A percentile compares a stretch with the other conserved stretches of the same genome.
Conservation (phyloP, 2,888 invertebrate species). For the Drosophila acutilabella region DNA sequence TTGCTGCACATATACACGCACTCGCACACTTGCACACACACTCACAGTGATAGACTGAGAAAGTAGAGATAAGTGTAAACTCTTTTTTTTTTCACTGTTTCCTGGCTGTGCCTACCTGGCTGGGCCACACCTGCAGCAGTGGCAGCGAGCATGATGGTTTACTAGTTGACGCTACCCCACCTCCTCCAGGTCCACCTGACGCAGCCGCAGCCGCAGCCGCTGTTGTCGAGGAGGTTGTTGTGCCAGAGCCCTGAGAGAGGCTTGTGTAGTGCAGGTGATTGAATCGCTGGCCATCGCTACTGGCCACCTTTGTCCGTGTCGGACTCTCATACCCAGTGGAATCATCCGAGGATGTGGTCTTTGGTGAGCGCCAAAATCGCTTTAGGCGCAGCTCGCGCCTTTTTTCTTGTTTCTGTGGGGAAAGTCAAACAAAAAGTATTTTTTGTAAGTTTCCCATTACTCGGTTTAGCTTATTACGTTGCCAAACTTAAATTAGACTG, state of each 20-base stretch:
- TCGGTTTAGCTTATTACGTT: too few relatives aligned
- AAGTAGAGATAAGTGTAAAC: conserved; percentile 14
- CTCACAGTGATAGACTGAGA: conserved; percentile 14
- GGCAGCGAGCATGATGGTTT: conserved; percentile 87
- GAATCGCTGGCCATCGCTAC: conserved; percentile 83
- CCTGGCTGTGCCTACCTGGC: conserved; percentile 84
- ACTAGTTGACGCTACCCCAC: conserved; percentile 64
- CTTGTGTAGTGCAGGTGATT: conserved; percentile 83
- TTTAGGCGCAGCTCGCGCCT: conserved; percentile 85
- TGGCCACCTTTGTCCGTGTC: conserved; percentile 80
- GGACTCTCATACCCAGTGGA: conserved; percentile 86
- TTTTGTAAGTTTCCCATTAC: conserved; percentile 11
- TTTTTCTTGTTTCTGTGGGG: conserved; percentile 85
- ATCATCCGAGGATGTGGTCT: conserved; percentile 85
- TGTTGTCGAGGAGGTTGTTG: conserved; percentile 63
- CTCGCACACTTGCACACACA: conserved; percentile 6
- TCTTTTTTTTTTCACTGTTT: conserved; percentile 12
- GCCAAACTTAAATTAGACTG: too few relatives aligned
- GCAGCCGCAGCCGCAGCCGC: conserved; percentile 47
- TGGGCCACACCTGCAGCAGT: conserved; percentile 89
- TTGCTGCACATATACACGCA: not conserved
- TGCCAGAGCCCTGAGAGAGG: conserved; percentile 76
- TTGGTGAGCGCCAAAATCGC: conserved; percentile 85
- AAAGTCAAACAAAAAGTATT: conserved; percentile 3
- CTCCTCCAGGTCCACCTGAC: conserved; percentile 21